phyloP scores from a whole-genome alignment of 1,140 invertebrate species.

The Anadara kagoshimensis region DNA sequence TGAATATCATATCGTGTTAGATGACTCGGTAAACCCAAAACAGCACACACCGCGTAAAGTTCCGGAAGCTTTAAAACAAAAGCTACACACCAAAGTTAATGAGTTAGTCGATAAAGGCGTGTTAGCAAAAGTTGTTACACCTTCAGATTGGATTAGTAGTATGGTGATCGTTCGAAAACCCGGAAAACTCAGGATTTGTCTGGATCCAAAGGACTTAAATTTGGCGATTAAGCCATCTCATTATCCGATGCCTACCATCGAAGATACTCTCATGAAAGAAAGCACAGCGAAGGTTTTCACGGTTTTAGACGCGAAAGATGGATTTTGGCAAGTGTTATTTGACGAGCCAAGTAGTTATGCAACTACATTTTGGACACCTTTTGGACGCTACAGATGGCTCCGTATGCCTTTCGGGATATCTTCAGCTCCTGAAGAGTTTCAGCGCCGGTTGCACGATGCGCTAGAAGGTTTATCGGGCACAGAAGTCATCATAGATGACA shows the following conservation, averaged over 20 bases:
- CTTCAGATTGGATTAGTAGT: slow-evolving; percentile 9
- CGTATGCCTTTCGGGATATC: slow-evolving; percentile 42
- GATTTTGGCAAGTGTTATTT: slow-evolving; percentile 73
- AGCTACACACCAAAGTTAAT: slow-evolving; percentile 23
- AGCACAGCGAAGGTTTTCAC: slow-evolving; percentile 71
- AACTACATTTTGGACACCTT: slow-evolving; percentile 46
- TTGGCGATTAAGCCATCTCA: slow-evolving; percentile 7
- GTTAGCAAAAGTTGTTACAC: slow-evolving; percentile 1
- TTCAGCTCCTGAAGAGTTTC: slow-evolving; percentile 40
- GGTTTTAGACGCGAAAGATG: slow-evolving; percentile 72
- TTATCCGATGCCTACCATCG: slow-evolving; percentile 28
- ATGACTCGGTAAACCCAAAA: slow-evolving; percentile 43
- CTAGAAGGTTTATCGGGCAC: slow-evolving; percentile 32
- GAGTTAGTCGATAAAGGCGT: no score
- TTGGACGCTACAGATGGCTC: slow-evolving; percentile 33
- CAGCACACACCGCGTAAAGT: slow-evolving; percentile 53
- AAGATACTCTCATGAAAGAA: slow-evolving; percentile 55
- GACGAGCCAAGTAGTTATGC: slow-evolving; percentile 54
- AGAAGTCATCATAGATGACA: slow-evolving; percentile 28
- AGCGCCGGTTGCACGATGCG: slow-evolving; percentile 24
- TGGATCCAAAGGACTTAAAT: slow-evolving; percentile 23
- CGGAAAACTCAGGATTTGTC: slow-evolving; percentile 8
- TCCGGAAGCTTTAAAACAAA: slow-evolving; percentile 43
- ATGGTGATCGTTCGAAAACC: slow-evolving; percentile 19
- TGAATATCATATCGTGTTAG: slow-evolving; percentile 53